Base-by-base conservation (phyloP, 2,888 invertebrate genomes). In the Caenorhabditis auriculariae region DNA sequence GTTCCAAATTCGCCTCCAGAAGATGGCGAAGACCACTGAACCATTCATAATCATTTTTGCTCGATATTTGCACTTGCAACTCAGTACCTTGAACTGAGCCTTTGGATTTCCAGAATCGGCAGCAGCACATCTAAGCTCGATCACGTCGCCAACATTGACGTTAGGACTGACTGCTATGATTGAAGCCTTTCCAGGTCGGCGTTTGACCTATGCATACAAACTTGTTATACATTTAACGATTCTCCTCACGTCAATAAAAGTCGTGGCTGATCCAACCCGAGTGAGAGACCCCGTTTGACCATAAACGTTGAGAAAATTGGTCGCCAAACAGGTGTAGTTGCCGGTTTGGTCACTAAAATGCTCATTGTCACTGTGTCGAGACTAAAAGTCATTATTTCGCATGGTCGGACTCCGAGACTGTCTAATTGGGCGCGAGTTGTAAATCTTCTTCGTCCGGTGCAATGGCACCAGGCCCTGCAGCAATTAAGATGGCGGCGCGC, bases 251-350 rank as follows among this genome's bases (percentile, higher is more conserved):
- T 75, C 69, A 29, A 77, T 63, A 19, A 72, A 45, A 1, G 62
- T 61, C 1, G 60, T 60, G 24, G 62, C 67, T 2, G 59, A 52
- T n/a, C 75, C 74, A 38, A 64, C 62, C 23, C 77, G 54, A 29
- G 63, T 60, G 46, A 65, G 66, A 19, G 70, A 62, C 2, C 69
- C 70, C 5, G 74, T 59, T 21, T 68, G 65, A n/a, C 70, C 69
- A 41, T 70, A 72, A 24, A 78, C 89, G 19, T 88, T 88, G 74
- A 93, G 88, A 4, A 89, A 87, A 82, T 93, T 93, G 4, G 89
- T 88, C 0, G 93, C 93, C 12, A 89, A 86, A 81, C 94, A 94
- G 1, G 90, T 88, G 82, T 93, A 94, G 41, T 89, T 90, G 6
- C 93, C 94, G 0, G 90, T 60, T 53, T 78, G 75, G 1, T 69